Evolutionary conservation across 2,113 vertebrate species (phyloP).

Genomic region (Athene noctua): DNA sequence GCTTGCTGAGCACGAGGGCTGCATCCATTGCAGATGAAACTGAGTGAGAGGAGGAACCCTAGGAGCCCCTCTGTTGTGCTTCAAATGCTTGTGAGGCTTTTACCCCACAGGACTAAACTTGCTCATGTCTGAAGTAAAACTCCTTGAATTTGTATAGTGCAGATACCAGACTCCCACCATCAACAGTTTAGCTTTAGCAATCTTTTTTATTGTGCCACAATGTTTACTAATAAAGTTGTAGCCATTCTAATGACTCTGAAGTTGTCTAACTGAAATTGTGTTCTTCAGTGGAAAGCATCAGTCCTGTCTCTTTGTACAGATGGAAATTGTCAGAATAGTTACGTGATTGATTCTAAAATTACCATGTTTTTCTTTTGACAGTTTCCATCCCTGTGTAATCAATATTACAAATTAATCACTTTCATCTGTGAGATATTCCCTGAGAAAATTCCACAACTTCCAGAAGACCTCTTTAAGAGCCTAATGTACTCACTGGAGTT

Average conservation of each 20-base stretch:
- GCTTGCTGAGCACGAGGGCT: rapidly evolving
- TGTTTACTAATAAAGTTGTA: not conserved
- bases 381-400: slow-evolving; percentile 99
- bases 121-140: not conserved
- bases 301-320: not conserved
- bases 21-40: not conserved
- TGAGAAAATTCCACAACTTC: slow-evolving; percentile 98
- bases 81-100: not conserved
- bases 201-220: not conserved
- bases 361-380: slow-evolving; percentile 67
- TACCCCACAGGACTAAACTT: not conserved
- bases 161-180: not conserved
- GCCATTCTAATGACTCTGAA: not conserved
- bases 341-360: not conserved
- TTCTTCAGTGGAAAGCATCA: not conserved
- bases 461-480: slow-evolving; percentile 98
- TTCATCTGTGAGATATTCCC: slow-evolving; percentile 99
- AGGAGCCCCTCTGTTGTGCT: not conserved
- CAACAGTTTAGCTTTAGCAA: not conserved
- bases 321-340: not conserved
- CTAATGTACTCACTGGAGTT: slow-evolving; percentile 98
- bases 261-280: not conserved
- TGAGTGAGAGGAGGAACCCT: not conserved
- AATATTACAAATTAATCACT: slow-evolving; percentile 99
- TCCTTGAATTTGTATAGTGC: not conserved